Evolutionary conservation across 2,888 invertebrate genomes (phyloP).

Genomic region (Drosophila quinaria): DNA sequence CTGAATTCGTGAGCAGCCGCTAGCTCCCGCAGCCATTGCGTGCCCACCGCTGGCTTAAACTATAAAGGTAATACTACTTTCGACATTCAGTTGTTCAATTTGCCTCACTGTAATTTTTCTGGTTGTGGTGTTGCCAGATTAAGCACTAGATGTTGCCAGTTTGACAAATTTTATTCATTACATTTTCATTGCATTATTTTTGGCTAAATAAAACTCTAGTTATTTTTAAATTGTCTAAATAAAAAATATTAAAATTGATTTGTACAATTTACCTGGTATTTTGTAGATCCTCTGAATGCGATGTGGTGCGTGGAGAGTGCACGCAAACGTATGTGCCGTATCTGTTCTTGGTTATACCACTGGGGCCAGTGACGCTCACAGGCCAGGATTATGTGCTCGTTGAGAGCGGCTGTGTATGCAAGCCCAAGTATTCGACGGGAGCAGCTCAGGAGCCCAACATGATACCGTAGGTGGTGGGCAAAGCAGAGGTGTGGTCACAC

Average conservation of each 20-base stretch:
- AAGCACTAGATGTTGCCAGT: background rate
- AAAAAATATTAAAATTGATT: background rate
- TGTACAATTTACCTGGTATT: background rate
- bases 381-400: constrained; percentile 98
- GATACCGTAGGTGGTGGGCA: constrained; percentile 82
- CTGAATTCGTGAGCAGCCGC: too few relatives aligned
- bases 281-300: constrained; percentile 94
- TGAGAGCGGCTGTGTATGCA: constrained; percentile 97
- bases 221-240: background rate
- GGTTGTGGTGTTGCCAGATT: background rate
- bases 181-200: too few relatives aligned
- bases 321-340: constrained; percentile 96
- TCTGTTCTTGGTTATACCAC: constrained; percentile 94
- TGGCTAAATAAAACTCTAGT: too few relatives aligned
- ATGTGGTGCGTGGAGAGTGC: constrained; percentile 94
- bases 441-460: constrained; percentile 86
- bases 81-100: too few relatives aligned
- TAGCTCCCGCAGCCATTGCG: too few relatives aligned
- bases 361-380: constrained; percentile 95
- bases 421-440: constrained; percentile 87
- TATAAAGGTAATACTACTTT: too few relatives aligned
- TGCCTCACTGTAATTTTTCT: background rate
- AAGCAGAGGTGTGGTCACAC: constrained; percentile 47
- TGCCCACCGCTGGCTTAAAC: too few relatives aligned
- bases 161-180: background rate